phyloP scores from a whole-genome alignment of 2,113 vertebrate species.

The Riparia riparia region DNA sequence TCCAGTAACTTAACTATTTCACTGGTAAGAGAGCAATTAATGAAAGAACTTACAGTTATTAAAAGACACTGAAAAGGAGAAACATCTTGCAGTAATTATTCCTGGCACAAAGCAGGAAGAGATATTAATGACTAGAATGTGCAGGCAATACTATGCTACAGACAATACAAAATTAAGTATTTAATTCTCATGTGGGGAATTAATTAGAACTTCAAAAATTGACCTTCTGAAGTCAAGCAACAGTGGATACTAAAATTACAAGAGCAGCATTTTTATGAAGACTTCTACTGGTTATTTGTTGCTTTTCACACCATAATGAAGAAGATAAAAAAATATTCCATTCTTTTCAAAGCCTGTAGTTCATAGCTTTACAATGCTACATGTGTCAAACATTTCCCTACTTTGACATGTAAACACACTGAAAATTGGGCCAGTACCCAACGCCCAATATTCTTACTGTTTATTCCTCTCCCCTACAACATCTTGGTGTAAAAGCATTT shows the following conservation, averaged over 20 bases:
- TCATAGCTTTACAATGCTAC: background rate
- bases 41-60: background rate
- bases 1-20: background rate
- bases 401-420: fast-evolving
- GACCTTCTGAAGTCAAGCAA: background rate
- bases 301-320: background rate
- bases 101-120: background rate
- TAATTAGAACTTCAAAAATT: background rate
- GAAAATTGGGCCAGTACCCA: background rate
- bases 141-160: background rate
- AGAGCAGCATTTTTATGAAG: background rate
- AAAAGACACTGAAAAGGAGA: background rate
- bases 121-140: background rate
- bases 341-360: background rate
- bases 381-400: background rate
- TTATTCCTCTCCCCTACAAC: background rate
- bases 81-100: background rate
- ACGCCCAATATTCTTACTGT: background rate
- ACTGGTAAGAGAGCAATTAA: background rate
- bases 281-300: background rate
- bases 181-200: background rate
- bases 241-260: background rate
- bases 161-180: background rate
- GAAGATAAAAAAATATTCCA: background rate
- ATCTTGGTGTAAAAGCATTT: background rate